Base-by-base conservation (phyloP, 1,140 invertebrate species). In the Drosophila subpulchrella region DNA sequence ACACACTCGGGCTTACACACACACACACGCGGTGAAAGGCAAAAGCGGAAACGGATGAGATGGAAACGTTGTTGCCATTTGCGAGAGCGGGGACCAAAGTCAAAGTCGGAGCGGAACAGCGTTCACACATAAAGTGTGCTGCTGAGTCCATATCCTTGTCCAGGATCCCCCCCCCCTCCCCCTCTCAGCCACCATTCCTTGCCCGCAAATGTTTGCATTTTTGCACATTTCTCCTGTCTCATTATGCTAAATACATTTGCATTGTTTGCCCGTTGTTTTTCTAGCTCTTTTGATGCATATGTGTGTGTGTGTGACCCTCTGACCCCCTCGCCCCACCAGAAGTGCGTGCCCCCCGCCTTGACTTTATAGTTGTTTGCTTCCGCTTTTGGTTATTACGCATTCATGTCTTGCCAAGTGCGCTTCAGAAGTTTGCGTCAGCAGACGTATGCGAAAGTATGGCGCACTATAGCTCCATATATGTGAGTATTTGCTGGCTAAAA, bases 211-310 rank as follows among this genome's bases (percentile, higher is more conserved):
- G 84, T 78, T 88, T 88, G 84, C 84, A 88, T 88, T 88, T 88
- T 88, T 89, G 80, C 84, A 88, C 84, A 89, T 89, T 88, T 88
- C 80, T 88, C 84, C 84, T 88, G 84, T 88, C 84, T 88, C 84
- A 88, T 88, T 88, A 88, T 88, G 84, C 84, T 89, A 88, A 88
- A 88, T 88, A 88, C 84, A 88, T 88, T 88, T 88, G 84, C 84
- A 88, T 88, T 88, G 84, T 88, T 88, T 88, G 84, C 72, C 68
- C 80, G 84, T 88, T 88, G 84, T 88, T 89, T 88, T 88, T 89
- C 83, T 86, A 86, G 83, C 83, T 89, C 83, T 86, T 89, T 88
- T 86, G 83, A 86, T 86, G 84, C 83, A 86, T 86, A 86, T 86
- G 83, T 86, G 83, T 75, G 32, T 34, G 8, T 34, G 32, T 34